Conservation (phyloP, 2,113 vertebrate genomes). For the Myotis lucifugus region DNA sequence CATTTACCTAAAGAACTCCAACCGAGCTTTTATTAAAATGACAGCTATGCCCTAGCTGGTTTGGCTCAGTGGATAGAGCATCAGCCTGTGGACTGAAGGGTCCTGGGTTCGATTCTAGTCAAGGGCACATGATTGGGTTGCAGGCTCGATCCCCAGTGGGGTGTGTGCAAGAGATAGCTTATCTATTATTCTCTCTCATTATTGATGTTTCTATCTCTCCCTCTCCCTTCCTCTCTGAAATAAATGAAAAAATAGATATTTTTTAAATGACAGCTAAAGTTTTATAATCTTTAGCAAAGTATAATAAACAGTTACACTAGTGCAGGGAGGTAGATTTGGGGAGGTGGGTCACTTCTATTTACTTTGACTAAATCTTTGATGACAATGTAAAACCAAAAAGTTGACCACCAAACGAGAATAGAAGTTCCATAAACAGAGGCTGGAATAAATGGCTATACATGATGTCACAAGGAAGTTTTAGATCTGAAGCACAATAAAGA, state of each 20-base stretch:
- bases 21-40: neutral
- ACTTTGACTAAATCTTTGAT: constrained; percentile 76
- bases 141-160: too few relatives aligned
- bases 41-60: too few relatives aligned
- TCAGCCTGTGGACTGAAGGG: too few relatives aligned
- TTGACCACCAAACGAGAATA: constrained; percentile 2
- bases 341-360: constrained; percentile 73
- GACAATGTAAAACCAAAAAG: constrained; percentile 52
- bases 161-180: too few relatives aligned
- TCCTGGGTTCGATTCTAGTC: too few relatives aligned
- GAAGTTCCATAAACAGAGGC: constrained; percentile 16
- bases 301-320: constrained; percentile 51
- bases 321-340: neutral
- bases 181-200: too few relatives aligned
- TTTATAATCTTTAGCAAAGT: constrained; percentile 51
- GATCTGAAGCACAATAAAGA: constrained; percentile 73
- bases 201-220: too few relatives aligned
- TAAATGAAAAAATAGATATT: neutral
- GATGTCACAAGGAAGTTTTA: constrained; percentile 49
- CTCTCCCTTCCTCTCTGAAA: neutral
- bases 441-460: neutral
- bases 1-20: neutral
- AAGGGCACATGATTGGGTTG: too few relatives aligned
- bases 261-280: neutral
- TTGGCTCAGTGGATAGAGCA: too few relatives aligned